Percentiles rank a stretch among this genome's conserved stretches.
Evolutionary conservation across 1,140 invertebrate species (phyloP).

Genomic region (Magallana gigas): DNA sequence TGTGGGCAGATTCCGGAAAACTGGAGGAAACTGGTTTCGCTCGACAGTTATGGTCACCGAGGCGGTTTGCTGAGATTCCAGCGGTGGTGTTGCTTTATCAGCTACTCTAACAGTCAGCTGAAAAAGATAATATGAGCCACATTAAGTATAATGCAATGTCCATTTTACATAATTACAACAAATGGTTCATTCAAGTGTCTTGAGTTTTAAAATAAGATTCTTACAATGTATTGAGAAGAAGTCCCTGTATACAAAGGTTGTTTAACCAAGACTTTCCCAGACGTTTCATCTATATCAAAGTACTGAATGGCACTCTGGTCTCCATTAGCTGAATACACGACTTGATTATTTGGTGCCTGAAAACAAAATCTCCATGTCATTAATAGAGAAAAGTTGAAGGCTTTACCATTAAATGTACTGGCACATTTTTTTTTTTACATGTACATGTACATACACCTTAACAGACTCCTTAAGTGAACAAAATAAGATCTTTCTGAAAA

Average conservation of each 20-base stretch:
- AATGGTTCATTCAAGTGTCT: no score
- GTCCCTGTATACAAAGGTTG: slow-evolving; percentile 54
- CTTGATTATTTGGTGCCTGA: slow-evolving; percentile 69
- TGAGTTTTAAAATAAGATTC: background rate
- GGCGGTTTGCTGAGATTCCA: slow-evolving; percentile 75
- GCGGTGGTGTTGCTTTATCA: slow-evolving; percentile 59
- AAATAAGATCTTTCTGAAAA: no score
- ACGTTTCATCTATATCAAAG: slow-evolving; percentile 60
- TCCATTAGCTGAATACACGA: slow-evolving; percentile 59
- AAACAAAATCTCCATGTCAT: slow-evolving; percentile 40
- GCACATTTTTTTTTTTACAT: no score
- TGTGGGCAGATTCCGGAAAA: slow-evolving; percentile 61
- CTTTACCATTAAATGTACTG: no score
- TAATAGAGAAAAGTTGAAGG: no score
- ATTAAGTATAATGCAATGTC: no score
- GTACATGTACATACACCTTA: no score
- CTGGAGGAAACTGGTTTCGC: slow-evolving; percentile 84
- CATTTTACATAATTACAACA: no score
- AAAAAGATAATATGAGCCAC: slow-evolving; percentile 1
- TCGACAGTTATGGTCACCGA: slow-evolving; percentile 90
- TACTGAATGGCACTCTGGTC: slow-evolving; percentile 60
- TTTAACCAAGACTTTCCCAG: slow-evolving; percentile 51
- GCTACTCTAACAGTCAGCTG: slow-evolving; percentile 62
- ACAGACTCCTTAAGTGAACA: no score
- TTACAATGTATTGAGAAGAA: slow-evolving; percentile 54